These are phyloP conservation scores for Sarcophaga carnaria DNA, from an alignment of 2,888 invertebrate genomes.

Conservation along the genomic window DNA sequence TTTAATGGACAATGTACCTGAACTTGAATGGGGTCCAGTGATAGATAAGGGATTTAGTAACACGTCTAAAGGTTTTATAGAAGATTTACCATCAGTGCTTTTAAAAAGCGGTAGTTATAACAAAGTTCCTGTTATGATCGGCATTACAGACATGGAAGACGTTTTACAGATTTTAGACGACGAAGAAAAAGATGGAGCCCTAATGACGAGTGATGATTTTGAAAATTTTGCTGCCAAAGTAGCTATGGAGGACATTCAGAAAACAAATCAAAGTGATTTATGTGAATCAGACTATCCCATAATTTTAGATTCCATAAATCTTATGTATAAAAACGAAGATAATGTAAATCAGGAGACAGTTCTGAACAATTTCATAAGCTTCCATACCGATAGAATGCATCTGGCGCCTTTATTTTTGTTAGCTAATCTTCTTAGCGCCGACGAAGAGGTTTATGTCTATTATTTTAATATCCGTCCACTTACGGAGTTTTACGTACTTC, in stretches of 20 bases:
- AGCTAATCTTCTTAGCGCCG: conserved; percentile 85
- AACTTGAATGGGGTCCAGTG: conserved; percentile 89
- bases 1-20: conserved; percentile 85
- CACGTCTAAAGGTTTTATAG: conserved; percentile 85
- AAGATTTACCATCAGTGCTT: conserved; percentile 85
- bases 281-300: conserved; percentile 86
- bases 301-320: conserved; percentile 88
- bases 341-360: conserved; percentile 82
- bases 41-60: conserved; percentile 88
- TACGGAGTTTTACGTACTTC: conserved; percentile 86
- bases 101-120: conserved; percentile 85
- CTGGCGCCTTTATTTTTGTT: conserved; percentile 87
- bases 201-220: conserved; percentile 83
- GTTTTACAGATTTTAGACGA: conserved; percentile 83
- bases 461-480: conserved; percentile 89
- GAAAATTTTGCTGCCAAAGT: conserved; percentile 86
- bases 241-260: conserved; percentile 84
- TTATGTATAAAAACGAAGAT: conserved; percentile 87
- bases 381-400: conserved; percentile 89
- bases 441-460: conserved; percentile 86
- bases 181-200: conserved; percentile 84
- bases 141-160: conserved; percentile 92
- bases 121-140: conserved; percentile 88
- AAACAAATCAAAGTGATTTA: conserved; percentile 83
- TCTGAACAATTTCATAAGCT: conserved; percentile 86